phyloP scores from a whole-genome alignment of 2,113 vertebrate genomes.

The Poecilia latipinna region DNA sequence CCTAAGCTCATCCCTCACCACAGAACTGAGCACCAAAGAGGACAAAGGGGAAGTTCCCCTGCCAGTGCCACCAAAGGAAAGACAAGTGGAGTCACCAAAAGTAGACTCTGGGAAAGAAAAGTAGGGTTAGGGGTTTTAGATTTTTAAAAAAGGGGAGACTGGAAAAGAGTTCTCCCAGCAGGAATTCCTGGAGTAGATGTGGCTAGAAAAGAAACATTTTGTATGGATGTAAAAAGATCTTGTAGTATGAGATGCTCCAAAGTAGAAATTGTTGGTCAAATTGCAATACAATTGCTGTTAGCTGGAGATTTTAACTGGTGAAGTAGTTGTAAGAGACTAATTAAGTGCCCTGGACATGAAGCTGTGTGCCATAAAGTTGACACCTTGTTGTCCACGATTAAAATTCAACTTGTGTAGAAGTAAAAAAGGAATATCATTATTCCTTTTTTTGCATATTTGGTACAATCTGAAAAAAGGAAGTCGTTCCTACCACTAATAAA shows the following conservation, averaged over 20 bases:
- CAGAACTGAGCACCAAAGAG: constrained; percentile 83
- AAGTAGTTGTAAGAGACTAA: background rate
- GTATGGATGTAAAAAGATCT: background rate
- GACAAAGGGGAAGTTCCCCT: constrained; percentile 87
- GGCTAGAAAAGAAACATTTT: background rate
- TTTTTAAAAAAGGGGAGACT: background rate
- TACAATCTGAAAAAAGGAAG: too few relatives aligned
- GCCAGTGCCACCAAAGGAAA: constrained; percentile 79
- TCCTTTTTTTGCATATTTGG: too few relatives aligned
- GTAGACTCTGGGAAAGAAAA: constrained; percentile 6
- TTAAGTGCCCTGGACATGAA: background rate
- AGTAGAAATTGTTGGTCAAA: background rate
- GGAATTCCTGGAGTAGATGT: background rate
- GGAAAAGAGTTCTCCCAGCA: constrained; percentile 23
- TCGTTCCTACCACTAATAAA: too few relatives aligned
- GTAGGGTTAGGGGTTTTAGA: constrained; percentile 12
- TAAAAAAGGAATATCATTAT: too few relatives aligned
- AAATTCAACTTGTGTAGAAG: too few relatives aligned
- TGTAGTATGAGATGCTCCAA: background rate
- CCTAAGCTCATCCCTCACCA: constrained; percentile 75
- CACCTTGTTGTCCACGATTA: too few relatives aligned
- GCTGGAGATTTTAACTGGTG: background rate
- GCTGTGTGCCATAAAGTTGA: background rate
- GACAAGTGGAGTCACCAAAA: background rate
- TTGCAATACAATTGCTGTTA: background rate